Conservation (phyloP, 2,797 vertebrate genomes). For the Coccyzus lansbergi region DNA sequence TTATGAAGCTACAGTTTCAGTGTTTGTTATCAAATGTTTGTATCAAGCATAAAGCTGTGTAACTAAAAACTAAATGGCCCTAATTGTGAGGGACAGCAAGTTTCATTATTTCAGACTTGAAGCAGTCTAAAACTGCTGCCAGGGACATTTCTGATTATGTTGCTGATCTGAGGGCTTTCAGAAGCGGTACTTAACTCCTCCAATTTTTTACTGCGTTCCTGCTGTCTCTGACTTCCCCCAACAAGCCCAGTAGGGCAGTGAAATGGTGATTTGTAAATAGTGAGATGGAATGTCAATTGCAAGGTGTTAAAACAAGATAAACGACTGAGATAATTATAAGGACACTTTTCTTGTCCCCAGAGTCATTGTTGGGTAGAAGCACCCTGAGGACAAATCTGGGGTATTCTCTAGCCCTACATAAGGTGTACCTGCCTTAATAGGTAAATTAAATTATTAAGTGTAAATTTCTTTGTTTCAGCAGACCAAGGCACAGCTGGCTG, state of each 20-base stretch:
- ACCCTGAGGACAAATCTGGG: no score
- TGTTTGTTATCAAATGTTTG: not conserved
- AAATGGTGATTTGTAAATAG: no score
- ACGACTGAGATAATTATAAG: no score
- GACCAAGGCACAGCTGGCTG: not conserved
- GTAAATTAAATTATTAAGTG: no score
- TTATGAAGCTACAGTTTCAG: not conserved
- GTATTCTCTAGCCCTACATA: no score
- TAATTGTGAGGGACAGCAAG: not conserved
- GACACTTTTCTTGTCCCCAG: no score
- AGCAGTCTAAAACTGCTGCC: not conserved
- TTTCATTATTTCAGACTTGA: not conserved
- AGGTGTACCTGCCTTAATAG: no score
- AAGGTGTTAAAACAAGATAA: no score
- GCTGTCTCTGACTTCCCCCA: not conserved
- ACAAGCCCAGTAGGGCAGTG: not conserved
- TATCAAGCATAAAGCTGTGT: not conserved
- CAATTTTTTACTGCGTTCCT: not conserved
- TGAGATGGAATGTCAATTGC: no score
- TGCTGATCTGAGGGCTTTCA: not conserved
- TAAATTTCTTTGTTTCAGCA: no score
- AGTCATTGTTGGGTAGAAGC: no score
- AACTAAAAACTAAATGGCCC: not conserved
- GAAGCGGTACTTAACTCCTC: not conserved
- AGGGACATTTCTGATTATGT: not conserved